These are phyloP conservation scores for Willisornis vidua DNA, from an alignment of 2,113 vertebrate species.

Conservation along the genomic window DNA sequence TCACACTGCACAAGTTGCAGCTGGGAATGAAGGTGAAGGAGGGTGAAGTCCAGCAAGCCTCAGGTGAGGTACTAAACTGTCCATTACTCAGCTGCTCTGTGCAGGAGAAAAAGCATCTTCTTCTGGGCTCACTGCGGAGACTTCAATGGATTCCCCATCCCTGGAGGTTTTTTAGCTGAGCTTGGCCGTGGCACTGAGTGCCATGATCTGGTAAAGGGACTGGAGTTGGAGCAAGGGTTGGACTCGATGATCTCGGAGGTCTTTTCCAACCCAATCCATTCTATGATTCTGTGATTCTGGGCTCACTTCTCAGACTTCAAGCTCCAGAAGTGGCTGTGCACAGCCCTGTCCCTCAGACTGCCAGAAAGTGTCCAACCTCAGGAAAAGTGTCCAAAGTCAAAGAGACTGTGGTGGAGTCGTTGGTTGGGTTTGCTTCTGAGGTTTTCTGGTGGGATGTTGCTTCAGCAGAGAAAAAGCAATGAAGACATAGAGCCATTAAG, in stretches of 20 bases:
- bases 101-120: background rate
- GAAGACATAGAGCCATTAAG: background rate
- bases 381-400: background rate
- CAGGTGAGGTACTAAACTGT: background rate
- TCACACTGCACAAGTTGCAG: background rate
- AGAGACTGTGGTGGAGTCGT: background rate
- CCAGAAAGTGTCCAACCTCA: background rate
- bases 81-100: background rate
- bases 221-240: no score
- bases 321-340: background rate
- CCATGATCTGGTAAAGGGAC: no score
- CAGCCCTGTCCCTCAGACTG: background rate
- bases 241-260: no score
- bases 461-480: background rate
- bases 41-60: background rate
- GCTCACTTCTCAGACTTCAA: background rate
- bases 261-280: no score
- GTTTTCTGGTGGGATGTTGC: background rate
- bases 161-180: no score
- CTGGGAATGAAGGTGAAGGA: background rate
- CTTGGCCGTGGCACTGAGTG: no score
- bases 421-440: background rate
- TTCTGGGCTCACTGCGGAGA: background rate
- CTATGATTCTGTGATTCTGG: background rate
- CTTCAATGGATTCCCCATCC: background rate